A percentile compares a stretch with the other conserved stretches of the same genome.
Evolutionary conservation across 2,113 vertebrate genomes (phyloP).

Genomic region (Clarias batrachus): DNA sequence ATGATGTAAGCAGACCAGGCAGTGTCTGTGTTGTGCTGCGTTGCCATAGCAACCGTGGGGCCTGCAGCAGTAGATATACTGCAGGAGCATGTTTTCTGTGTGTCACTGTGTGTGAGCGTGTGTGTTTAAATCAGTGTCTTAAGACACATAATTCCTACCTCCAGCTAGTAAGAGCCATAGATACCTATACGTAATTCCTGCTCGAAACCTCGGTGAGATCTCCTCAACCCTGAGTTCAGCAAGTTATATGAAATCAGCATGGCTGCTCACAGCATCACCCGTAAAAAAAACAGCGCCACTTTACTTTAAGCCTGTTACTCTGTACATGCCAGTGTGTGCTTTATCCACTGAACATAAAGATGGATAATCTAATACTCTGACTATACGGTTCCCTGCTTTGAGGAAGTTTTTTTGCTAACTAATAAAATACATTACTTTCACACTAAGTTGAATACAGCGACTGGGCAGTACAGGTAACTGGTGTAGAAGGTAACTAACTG

Average conservation of each 20-base stretch:
- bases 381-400: not conserved
- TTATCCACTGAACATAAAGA: too few species aligned
- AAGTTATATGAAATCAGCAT: too few species aligned
- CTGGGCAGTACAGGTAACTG: too few species aligned
- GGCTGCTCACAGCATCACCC: too few species aligned
- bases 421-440: too few species aligned
- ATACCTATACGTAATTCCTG: not conserved
- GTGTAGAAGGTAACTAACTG: not conserved
- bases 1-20: constrained; percentile 31
- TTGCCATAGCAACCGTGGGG: constrained; percentile 4
- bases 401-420: not conserved
- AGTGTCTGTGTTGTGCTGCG: constrained; percentile 30
- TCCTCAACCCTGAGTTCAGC: too few species aligned
- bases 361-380: too few species aligned
- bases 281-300: too few species aligned
- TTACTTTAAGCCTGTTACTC: too few species aligned
- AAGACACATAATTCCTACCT: not conserved
- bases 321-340: too few species aligned
- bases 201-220: too few species aligned
- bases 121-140: not conserved
- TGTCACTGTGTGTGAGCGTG: constrained; percentile 1
- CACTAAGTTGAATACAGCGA: not conserved
- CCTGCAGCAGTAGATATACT: constrained; percentile 1
- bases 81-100: constrained; percentile 6
- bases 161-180: not conserved